phyloP scores from a whole-genome alignment of 2,888 invertebrate species.

The Omphaloscelis lunosa region DNA sequence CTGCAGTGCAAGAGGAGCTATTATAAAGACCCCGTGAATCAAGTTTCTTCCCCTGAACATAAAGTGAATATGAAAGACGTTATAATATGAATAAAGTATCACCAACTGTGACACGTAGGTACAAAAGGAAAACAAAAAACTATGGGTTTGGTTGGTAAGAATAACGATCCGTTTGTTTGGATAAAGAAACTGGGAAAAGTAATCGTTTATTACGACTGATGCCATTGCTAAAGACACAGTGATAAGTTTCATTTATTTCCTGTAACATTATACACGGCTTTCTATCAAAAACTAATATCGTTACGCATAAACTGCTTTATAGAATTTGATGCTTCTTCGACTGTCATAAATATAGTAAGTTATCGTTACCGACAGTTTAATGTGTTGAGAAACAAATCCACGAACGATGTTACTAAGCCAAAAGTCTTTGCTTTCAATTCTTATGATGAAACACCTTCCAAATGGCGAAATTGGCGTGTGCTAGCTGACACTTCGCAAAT shows the following conservation, averaged over 20 bases:
- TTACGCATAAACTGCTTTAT: background rate
- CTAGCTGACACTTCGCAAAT: too few species aligned
- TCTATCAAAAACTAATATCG: background rate
- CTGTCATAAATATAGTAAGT: background rate
- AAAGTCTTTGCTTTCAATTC: background rate
- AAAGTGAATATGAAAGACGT: too few species aligned
- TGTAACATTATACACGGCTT: background rate
- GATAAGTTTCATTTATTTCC: background rate
- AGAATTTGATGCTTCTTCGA: background rate
- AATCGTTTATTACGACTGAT: background rate
- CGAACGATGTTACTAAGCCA: background rate
- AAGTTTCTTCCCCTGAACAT: too few species aligned
- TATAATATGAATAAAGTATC: too few species aligned
- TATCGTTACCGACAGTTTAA: background rate
- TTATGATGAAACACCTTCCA: slow-evolving; percentile 4
- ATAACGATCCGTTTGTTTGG: background rate
- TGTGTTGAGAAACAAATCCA: background rate
- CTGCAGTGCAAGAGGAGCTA: too few species aligned
- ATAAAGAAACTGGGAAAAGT: background rate
- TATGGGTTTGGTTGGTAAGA: too few species aligned
- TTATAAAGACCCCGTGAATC: too few species aligned
- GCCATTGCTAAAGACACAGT: background rate
- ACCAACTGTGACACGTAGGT: too few species aligned
- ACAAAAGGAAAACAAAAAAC: too few species aligned
- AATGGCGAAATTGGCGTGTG: too few species aligned